phyloP scores from a whole-genome alignment of 2,113 vertebrate species.

The Percopsis transmontana region DNA sequence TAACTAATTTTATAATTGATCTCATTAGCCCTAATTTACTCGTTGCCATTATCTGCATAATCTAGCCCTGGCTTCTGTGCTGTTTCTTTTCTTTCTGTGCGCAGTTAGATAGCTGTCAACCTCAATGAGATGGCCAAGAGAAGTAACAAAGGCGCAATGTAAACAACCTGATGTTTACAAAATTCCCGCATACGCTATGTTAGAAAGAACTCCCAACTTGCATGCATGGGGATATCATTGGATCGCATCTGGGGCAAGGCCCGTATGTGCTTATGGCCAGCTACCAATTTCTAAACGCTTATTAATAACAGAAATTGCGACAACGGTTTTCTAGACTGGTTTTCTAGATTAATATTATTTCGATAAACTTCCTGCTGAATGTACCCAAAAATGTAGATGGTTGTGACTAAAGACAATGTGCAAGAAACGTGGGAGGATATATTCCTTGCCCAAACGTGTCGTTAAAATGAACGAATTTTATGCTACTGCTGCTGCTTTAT shows the following conservation, averaged over 20 bases:
- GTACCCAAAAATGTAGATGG: too few species aligned
- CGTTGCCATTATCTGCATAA: conserved; percentile 65
- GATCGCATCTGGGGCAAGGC: too few species aligned
- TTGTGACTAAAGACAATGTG: too few species aligned
- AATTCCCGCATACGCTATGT: background rate
- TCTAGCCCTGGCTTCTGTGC: conserved; percentile 28
- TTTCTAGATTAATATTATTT: too few species aligned
- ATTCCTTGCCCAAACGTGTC: too few species aligned
- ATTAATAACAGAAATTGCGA: background rate
- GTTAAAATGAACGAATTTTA: too few species aligned
- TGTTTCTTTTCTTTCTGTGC: background rate
- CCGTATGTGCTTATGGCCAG: background rate
- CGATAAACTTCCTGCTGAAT: too few species aligned
- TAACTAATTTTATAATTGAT: conserved; percentile 64
- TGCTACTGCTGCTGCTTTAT: too few species aligned
- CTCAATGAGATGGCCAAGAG: too few species aligned
- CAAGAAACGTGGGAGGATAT: too few species aligned
- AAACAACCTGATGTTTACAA: conserved; percentile 27
- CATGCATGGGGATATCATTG: background rate
- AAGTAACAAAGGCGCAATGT: too few species aligned
- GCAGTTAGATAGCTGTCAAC: background rate
- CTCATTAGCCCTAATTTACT: conserved; percentile 54
- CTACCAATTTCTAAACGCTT: background rate
- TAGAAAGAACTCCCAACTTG: background rate
- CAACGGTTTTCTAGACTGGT: too few species aligned